These are phyloP conservation scores for Drosophila bipectinata DNA, from an alignment of 1,140 invertebrate genomes.

Conservation along the genomic window DNA sequence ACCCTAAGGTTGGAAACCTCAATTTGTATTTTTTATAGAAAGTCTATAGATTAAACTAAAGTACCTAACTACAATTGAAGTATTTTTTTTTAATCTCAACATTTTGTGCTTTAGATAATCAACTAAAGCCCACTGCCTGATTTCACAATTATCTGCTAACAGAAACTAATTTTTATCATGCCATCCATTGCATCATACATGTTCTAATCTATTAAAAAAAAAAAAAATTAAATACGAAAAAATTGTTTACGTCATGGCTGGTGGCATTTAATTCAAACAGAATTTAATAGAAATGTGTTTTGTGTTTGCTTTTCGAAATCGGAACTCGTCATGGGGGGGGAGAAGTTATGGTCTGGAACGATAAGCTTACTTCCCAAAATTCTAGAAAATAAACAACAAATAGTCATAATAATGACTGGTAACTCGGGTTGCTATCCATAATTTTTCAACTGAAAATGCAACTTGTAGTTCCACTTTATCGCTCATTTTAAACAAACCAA, in stretches of 20 bases:
- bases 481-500: background rate
- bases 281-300: background rate
- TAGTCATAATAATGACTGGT: background rate
- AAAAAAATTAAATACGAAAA: background rate
- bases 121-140: background rate
- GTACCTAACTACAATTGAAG: too few species aligned
- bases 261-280: background rate
- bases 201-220: background rate
- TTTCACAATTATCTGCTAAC: slow-evolving; percentile 1
- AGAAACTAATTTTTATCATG: background rate
- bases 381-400: background rate
- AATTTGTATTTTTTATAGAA: too few species aligned
- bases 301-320: background rate
- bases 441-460: background rate
- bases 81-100: background rate
- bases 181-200: background rate
- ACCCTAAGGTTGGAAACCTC: too few species aligned
- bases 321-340: background rate
- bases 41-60: too few species aligned
- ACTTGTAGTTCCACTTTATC: background rate
- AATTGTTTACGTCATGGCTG: slow-evolving; percentile 1
- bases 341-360: background rate
- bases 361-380: background rate
- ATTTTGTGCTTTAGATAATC: background rate
- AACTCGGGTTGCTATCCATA: background rate